A percentile compares a stretch with the other conserved stretches of the same genome.
Conservation (phyloP, 2,113 vertebrate species). For the Hepsetus odoe region DNA sequence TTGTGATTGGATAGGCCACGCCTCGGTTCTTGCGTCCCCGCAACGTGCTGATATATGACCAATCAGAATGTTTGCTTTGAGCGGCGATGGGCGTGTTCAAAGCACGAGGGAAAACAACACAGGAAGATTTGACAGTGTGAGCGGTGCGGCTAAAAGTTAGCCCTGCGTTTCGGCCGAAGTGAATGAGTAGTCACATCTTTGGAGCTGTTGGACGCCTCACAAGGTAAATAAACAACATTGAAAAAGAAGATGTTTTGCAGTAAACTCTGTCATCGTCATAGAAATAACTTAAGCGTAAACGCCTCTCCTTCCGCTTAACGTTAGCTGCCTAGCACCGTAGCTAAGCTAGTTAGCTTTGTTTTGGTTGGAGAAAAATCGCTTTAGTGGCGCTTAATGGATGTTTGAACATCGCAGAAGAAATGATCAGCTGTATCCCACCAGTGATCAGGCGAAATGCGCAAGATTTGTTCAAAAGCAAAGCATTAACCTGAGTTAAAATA, state of each 20-base stretch:
- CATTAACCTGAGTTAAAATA: neutral
- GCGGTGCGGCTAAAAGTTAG: conserved; percentile 19
- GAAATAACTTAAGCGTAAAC: neutral
- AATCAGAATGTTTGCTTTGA: conserved; percentile 77
- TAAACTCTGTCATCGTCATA: neutral
- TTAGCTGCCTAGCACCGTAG: neutral
- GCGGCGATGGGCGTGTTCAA: conserved; percentile 68
- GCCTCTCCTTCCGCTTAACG: neutral
- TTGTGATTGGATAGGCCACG: neutral
- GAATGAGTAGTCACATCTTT: neutral
- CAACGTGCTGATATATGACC: conserved; percentile 52
- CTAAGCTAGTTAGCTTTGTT: neutral
- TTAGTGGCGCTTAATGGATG: neutral
- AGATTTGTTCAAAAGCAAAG: neutral
- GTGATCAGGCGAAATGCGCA: neutral
- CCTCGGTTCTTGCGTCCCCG: neutral
- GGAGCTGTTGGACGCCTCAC: neutral
- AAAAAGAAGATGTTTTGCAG: neutral
- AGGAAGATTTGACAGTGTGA: conserved; percentile 40
- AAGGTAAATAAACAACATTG: conserved; percentile 3
- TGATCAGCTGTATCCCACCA: neutral
- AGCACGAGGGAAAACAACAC: conserved; percentile 60
- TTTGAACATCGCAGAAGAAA: neutral
- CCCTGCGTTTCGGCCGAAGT: neutral
- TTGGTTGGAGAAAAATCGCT: neutral